Evolutionary conservation across 2,797 vertebrate species (phyloP).

Genomic region (Bovichtus variegatus): DNA sequence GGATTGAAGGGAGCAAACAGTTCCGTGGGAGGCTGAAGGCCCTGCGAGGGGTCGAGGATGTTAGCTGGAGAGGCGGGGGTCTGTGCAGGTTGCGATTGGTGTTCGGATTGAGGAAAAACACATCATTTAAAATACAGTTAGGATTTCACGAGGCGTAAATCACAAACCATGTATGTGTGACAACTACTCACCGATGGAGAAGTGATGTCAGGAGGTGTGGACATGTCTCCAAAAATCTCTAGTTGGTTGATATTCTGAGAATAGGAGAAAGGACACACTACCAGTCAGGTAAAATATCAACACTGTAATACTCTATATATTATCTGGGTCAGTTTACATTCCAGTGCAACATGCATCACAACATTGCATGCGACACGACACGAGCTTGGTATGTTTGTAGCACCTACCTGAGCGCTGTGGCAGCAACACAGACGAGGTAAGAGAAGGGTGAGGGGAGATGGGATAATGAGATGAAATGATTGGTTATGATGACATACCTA

Average conservation of each 20-base stretch:
- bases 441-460: slow-evolving; percentile 67
- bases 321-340: slow-evolving; percentile 14
- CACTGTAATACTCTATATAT: not conserved
- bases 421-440: slow-evolving; percentile 47
- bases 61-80: slow-evolving; percentile 98
- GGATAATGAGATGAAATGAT: slow-evolving; percentile 78
- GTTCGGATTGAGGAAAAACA: slow-evolving; percentile 6
- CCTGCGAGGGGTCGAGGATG: slow-evolving; percentile 93
- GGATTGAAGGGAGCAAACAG: slow-evolving; percentile 95
- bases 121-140: slow-evolving; percentile 5
- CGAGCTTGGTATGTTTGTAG: slow-evolving; percentile 2
- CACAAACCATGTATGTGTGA: not conserved
- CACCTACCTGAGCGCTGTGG: slow-evolving; percentile 74
- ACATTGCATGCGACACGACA: slow-evolving; percentile 69
- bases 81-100: slow-evolving; percentile 75
- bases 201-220: slow-evolving; percentile 98
- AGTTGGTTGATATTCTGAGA: slow-evolving; percentile 98
- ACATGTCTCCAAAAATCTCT: slow-evolving; percentile 99
- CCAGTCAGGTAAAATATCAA: slow-evolving; percentile 13
- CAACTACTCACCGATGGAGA: slow-evolving; percentile 94
- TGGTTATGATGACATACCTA: slow-evolving; percentile 75
- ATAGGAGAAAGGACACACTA: slow-evolving; percentile 57
- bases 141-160: slow-evolving; percentile 2
- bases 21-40: slow-evolving; percentile 93
- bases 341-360: slow-evolving; percentile 72